These are phyloP conservation scores for Hypena proboscidalis DNA, from an alignment of 2,888 invertebrate genomes.

Conservation along the genomic window DNA sequence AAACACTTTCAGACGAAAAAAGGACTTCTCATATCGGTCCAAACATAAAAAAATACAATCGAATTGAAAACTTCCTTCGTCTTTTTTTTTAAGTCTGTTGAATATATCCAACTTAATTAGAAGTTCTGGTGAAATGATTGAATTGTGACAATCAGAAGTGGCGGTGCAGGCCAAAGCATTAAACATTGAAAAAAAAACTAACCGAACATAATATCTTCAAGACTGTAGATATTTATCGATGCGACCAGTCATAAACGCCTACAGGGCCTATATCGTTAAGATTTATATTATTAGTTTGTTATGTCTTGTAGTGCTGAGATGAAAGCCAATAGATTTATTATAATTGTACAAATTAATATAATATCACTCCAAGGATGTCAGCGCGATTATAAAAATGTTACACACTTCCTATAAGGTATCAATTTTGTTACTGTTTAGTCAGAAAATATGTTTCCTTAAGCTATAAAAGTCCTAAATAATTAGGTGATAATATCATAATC, in stretches of 20 bases:
- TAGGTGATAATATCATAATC: no score
- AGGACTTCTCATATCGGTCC: no score
- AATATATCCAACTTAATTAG: no score
- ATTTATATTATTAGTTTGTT: conserved; percentile 20
- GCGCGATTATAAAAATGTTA: background rate
- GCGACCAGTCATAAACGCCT: conserved; percentile 17
- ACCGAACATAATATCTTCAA: conserved; percentile 15
- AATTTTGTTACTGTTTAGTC: background rate
- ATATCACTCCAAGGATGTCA: background rate
- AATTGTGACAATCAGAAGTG: no score
- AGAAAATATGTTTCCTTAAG: no score
- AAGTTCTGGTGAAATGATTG: no score
- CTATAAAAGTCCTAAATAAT: no score
- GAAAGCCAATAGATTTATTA: conserved; percentile 16
- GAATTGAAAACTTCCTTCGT: no score
- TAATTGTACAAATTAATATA: conserved; percentile 1
- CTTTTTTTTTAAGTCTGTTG: no score
- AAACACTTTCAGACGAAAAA: no score
- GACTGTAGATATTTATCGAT: conserved; percentile 20
- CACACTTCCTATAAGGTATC: background rate
- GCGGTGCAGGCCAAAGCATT: no score
- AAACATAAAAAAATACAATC: no score
- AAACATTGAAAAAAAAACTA: conserved; percentile 11
- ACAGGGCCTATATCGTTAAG: conserved; percentile 7
- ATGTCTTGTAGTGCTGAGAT: conserved; percentile 10